A percentile compares a stretch with the other conserved stretches of the same genome.
These are phyloP conservation scores for Scortum barcoo DNA, from an alignment of 2,113 vertebrate genomes.

Conservation along the genomic window DNA sequence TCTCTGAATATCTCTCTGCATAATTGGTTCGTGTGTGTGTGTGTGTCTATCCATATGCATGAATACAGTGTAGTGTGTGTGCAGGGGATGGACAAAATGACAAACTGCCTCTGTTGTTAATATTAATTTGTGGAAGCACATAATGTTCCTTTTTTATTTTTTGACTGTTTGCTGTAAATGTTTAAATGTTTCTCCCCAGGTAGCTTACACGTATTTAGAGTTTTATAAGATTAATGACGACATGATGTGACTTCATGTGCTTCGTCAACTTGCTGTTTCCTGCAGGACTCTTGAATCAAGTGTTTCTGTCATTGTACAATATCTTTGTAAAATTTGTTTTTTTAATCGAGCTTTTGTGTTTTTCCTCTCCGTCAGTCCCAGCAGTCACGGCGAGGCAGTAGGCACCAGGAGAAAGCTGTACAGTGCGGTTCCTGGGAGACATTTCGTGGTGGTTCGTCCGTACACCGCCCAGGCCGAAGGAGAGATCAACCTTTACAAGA, in stretches of 20 bases:
- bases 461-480: constrained; percentile 94
- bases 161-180: background rate
- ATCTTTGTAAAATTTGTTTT: background rate
- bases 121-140: background rate
- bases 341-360: no score
- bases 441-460: constrained; percentile 91
- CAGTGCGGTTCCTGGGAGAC: constrained; percentile 94
- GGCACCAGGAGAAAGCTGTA: constrained; percentile 94
- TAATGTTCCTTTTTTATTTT: background rate
- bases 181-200: background rate
- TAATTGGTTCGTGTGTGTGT: constrained; percentile 32
- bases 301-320: background rate
- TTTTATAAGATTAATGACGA: background rate
- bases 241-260: background rate
- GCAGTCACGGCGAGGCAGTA: constrained; percentile 84
- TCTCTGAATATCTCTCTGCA: constrained; percentile 31
- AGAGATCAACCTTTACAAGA: constrained; percentile 94
- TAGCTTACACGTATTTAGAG: background rate
- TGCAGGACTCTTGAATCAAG: background rate
- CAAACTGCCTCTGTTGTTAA: background rate
- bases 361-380: constrained; percentile 71
- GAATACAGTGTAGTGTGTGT: background rate
- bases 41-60: background rate
- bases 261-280: background rate
- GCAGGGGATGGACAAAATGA: background rate